A percentile compares a stretch with the other conserved stretches of the same genome.
Conservation (phyloP, 1,140 invertebrate species). For the Capitella teleta region DNA sequence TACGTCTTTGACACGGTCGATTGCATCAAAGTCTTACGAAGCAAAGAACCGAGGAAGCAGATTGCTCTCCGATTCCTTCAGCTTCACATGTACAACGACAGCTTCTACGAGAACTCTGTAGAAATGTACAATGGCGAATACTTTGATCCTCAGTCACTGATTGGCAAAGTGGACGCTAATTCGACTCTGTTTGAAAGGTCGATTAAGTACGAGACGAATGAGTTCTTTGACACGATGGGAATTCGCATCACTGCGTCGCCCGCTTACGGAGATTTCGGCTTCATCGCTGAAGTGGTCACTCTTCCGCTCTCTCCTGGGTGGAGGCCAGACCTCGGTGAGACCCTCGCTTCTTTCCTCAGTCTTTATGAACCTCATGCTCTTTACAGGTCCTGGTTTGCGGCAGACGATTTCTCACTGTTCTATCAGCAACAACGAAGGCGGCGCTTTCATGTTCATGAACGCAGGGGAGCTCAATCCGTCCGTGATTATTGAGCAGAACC, state of each 20-base stretch:
- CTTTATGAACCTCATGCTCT: constrained; percentile 19
- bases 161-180: background rate
- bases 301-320: constrained; percentile 51
- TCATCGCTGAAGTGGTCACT: constrained; percentile 93
- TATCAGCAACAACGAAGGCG: constrained; percentile 72
- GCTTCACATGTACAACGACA: constrained; percentile 86
- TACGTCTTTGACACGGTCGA: constrained; percentile 92
- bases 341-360: background rate
- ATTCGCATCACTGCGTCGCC: constrained; percentile 88
- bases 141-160: constrained; percentile 52
- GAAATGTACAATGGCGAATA: constrained; percentile 84
- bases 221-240: constrained; percentile 55
- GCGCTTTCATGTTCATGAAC: constrained; percentile 63
- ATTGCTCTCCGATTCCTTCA: constrained; percentile 58
- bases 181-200: background rate
- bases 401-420: constrained; percentile 82
- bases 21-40: constrained; percentile 88
- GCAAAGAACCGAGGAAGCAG: constrained; percentile 16
- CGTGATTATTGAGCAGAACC: constrained; percentile 76
- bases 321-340: constrained; percentile 24
- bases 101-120: constrained; percentile 70
- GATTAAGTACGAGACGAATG: constrained; percentile 7
- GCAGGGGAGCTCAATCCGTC: constrained; percentile 93
- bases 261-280: constrained; percentile 82
- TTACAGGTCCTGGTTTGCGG: constrained; percentile 72